These are phyloP conservation scores for Leptodactylus fuscus DNA, from an alignment of 2,113 vertebrate species.

Conservation along the genomic window DNA sequence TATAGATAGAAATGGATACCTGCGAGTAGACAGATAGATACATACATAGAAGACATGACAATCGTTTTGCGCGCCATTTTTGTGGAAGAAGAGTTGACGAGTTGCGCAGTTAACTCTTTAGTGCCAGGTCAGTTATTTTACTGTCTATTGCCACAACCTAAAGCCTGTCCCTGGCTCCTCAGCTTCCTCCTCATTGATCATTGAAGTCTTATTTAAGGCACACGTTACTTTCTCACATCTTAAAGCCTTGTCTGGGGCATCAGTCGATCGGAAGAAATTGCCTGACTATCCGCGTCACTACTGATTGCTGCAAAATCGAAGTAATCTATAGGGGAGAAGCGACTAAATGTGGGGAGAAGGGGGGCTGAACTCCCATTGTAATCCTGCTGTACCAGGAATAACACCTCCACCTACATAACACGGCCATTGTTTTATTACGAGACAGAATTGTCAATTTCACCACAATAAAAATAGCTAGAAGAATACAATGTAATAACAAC, in stretches of 20 bases:
- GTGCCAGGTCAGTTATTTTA: neutral
- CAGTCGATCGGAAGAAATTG: slow-evolving; percentile 74
- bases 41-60: neutral
- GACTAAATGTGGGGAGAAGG: slow-evolving; percentile 66
- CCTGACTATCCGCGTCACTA: slow-evolving; percentile 71
- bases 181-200: slow-evolving; percentile 64
- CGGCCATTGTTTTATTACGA: too few species aligned
- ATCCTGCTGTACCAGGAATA: neutral
- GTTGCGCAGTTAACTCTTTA: neutral
- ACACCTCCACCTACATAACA: too few species aligned
- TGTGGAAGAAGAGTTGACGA: too few species aligned
- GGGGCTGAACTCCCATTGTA: neutral
- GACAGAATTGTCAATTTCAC: too few species aligned
- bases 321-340: slow-evolving; percentile 68
- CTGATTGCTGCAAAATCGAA: slow-evolving; percentile 75
- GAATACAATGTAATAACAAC: neutral
- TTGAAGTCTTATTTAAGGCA: slow-evolving; percentile 74
- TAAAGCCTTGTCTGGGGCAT: slow-evolving; percentile 74
- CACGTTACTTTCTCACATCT: slow-evolving; percentile 75
- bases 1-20: neutral
- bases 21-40: too few species aligned
- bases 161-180: neutral
- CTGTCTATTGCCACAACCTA: neutral
- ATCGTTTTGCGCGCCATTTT: too few species aligned
- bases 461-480: too few species aligned